phyloP scores from a whole-genome alignment of 2,113 vertebrate species.

The Aspiorhynchus laticeps region DNA sequence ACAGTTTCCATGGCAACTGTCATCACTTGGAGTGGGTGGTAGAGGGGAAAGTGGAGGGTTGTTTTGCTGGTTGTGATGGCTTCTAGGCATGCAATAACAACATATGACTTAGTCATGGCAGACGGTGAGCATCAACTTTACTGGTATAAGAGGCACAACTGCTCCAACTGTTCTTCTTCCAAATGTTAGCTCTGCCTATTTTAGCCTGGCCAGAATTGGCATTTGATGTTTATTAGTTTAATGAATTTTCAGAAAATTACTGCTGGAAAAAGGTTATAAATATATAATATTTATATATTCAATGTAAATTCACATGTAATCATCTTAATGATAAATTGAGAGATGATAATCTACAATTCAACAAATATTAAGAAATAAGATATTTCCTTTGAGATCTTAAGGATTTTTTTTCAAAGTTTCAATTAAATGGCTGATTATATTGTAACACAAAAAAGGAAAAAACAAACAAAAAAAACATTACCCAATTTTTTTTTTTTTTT shows the following conservation, averaged over 20 bases:
- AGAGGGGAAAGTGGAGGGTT: conserved; percentile 35
- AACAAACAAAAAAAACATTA: too few species aligned
- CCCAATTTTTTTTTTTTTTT: too few species aligned
- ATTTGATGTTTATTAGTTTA: not conserved
- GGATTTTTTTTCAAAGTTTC: too few species aligned
- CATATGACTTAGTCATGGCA: conserved; percentile 28
- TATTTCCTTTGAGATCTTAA: too few species aligned
- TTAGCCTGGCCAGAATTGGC: not conserved
- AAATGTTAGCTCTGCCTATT: not conserved
- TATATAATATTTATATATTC: not conserved
- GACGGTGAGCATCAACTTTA: not conserved
- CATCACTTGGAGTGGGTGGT: conserved; percentile 56
- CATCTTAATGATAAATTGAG: too few species aligned
- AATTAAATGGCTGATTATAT: too few species aligned
- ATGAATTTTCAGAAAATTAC: not conserved
- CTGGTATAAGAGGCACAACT: not conserved
- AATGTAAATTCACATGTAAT: too few species aligned
- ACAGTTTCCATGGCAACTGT: conserved; percentile 75
- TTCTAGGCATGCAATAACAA: conserved; percentile 57
- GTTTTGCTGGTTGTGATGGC: conserved; percentile 56
- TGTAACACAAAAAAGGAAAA: too few species aligned
- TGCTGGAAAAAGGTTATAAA: not conserved
- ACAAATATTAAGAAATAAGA: too few species aligned
- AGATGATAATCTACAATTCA: too few species aligned
- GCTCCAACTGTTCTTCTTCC: not conserved